Evolutionary conservation across 2,888 invertebrate species (phyloP).

Genomic region (Cacoxenus indagator): DNA sequence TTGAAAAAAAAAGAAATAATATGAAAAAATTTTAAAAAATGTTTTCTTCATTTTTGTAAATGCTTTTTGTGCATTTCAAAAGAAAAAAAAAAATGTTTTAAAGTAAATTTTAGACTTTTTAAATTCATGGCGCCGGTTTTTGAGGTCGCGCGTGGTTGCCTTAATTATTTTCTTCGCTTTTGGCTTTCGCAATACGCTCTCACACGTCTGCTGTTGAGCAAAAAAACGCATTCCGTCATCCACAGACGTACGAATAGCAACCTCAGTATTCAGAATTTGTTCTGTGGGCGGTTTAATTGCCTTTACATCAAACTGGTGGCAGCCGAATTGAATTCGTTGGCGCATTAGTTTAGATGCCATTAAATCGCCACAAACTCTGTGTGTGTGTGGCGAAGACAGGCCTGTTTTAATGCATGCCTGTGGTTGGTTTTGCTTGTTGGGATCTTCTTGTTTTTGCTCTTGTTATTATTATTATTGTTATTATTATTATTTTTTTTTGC

Average conservation of each 20-base stretch:
- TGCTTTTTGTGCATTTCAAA: neutral
- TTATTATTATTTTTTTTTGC: neutral
- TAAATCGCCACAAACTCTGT: neutral
- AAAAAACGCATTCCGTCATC: neutral
- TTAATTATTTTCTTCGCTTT: neutral
- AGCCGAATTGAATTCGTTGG: neutral
- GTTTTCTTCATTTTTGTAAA: neutral
- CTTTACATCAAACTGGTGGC: neutral
- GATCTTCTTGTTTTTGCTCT: neutral
- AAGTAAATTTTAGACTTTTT: neutral
- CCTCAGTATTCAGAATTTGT: neutral
- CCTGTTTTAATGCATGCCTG: neutral
- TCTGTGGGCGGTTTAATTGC: slow-evolving; percentile 20
- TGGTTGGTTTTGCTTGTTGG: neutral
- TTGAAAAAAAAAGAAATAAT: neutral
- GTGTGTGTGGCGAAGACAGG: too few species aligned
- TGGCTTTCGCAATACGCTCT: too few species aligned
- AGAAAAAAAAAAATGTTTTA: neutral
- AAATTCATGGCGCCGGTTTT: neutral
- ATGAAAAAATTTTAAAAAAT: neutral
- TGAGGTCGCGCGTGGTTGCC: neutral
- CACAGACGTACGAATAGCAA: neutral
- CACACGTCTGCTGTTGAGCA: neutral
- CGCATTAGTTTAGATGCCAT: neutral
- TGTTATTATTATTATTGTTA: too few species aligned